Conservation (phyloP, 2,113 vertebrate genomes). For the Indri indri region DNA sequence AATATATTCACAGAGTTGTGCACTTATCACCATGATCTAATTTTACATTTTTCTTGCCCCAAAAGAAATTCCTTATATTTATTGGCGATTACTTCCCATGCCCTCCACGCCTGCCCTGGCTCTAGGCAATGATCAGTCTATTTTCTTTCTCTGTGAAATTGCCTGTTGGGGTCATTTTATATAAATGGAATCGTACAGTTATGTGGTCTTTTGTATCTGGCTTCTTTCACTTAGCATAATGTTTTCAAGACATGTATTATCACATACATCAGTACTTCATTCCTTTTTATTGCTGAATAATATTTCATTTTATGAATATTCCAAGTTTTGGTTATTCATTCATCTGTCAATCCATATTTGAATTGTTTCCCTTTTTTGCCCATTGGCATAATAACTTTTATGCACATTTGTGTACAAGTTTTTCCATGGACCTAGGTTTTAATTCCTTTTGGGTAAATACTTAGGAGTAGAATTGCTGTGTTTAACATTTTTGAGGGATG, state of each 20-base stretch:
- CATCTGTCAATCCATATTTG: background rate
- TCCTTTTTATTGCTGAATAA: background rate
- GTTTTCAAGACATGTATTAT: background rate
- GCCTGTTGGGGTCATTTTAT: background rate
- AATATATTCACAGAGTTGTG: background rate
- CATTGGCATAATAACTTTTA: background rate
- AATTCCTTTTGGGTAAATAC: background rate
- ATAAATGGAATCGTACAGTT: background rate
- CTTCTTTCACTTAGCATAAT: background rate
- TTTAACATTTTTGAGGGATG: background rate
- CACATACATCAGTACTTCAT: background rate
- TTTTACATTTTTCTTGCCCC: background rate
- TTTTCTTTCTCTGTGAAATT: background rate
- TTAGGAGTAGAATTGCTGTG: background rate
- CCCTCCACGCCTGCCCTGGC: fast-evolving
- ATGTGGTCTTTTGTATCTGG: background rate
- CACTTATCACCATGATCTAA: background rate
- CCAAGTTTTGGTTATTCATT: background rate
- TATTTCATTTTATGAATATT: background rate
- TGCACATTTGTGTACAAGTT: background rate
- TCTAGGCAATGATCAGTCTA: background rate
- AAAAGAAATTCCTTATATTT: background rate
- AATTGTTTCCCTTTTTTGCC: background rate
- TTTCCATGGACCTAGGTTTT: background rate
- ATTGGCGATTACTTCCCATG: background rate